phyloP scores from a whole-genome alignment of 2,888 invertebrate genomes.

The Argyra leucocephala region DNA sequence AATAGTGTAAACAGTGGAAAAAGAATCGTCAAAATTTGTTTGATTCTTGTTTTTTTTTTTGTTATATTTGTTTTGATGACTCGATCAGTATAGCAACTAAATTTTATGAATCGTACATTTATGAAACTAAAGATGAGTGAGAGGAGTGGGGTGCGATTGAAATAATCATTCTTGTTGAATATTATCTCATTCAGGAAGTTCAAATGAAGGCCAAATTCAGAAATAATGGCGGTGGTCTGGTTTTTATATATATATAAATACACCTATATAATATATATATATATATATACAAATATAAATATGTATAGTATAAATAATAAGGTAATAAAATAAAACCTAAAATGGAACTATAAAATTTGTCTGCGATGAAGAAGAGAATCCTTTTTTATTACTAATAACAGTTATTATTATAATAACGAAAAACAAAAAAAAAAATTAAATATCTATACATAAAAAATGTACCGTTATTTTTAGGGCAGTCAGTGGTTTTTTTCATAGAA shows the following conservation, averaged over 20 bases:
- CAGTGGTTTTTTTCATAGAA: background rate
- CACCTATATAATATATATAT: background rate
- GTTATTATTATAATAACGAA: background rate
- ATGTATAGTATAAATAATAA: background rate
- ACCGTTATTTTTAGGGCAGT: background rate
- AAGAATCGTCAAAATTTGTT: background rate
- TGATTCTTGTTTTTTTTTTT: background rate
- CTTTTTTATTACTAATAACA: constrained; percentile 6
- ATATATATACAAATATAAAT: background rate
- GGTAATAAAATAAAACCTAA: constrained; percentile 6
- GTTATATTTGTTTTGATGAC: background rate
- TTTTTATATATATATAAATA: background rate
- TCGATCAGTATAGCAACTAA: background rate
- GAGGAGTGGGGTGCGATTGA: background rate
- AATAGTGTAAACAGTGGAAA: background rate
- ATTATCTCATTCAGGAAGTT: background rate
- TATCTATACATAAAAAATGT: background rate
- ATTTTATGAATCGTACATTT: background rate
- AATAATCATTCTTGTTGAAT: background rate
- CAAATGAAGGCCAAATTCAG: background rate
- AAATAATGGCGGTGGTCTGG: background rate
- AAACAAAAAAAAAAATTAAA: background rate
- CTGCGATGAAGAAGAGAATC: constrained; percentile 4
- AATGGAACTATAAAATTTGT: constrained; percentile 3
- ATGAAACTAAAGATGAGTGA: background rate